Evolutionary conservation across 2,888 invertebrate species (phyloP).

Genomic region (Perizoma flavofasciatum): DNA sequence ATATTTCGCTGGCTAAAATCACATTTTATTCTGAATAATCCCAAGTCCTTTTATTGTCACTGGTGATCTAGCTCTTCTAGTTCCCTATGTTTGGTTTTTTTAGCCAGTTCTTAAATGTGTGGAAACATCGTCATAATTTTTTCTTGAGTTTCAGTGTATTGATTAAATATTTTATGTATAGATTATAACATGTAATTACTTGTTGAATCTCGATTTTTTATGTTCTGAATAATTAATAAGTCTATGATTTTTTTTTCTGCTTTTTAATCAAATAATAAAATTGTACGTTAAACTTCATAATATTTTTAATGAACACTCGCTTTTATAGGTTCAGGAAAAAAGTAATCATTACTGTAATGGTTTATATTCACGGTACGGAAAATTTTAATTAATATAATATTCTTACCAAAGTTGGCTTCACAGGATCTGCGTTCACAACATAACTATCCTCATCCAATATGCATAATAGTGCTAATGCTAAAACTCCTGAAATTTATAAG

Average conservation of each 20-base stretch:
- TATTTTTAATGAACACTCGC: no score
- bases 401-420: slow-evolving; percentile 18
- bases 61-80: no score
- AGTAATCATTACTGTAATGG: no score
- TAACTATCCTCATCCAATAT: slow-evolving; percentile 8
- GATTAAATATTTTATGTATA: slow-evolving; percentile 61
- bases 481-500: not conserved
- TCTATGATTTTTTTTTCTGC: no score
- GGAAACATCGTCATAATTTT: slow-evolving; percentile 51
- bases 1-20: no score
- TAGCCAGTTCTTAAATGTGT: slow-evolving; percentile 49
- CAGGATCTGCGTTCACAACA: slow-evolving; percentile 14
- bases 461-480: slow-evolving; percentile 4
- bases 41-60: no score
- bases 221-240: slow-evolving; percentile 42
- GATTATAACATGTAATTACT: slow-evolving; percentile 48
- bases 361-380: not conserved
- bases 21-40: no score
- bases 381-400: not conserved
- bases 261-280: no score
- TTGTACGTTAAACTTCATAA: no score
- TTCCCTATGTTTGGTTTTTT: no score
- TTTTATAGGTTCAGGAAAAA: no score
- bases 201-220: slow-evolving; percentile 47
- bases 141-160: slow-evolving; percentile 62